These are phyloP conservation scores for Drosophila azteca DNA, from an alignment of 1,140 invertebrate species.

Conservation along the genomic window DNA sequence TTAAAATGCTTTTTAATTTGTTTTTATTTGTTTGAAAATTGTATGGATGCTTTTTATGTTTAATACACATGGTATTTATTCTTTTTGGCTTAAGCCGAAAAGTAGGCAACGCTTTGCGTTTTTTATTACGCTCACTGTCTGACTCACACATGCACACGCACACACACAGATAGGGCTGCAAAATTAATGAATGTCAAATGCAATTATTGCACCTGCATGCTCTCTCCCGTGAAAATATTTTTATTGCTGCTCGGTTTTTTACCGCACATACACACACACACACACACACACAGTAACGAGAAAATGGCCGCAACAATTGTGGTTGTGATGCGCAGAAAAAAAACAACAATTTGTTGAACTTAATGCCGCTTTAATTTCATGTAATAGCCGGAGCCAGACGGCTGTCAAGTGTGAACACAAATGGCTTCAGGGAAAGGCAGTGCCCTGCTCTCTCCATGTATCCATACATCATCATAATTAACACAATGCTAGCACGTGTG, in stretches of 20 bases:
- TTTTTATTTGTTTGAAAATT: too few species aligned
- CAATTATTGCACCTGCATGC: slow-evolving; percentile 77
- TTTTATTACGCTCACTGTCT: background rate
- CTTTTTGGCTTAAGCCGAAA: too few species aligned
- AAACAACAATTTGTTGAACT: slow-evolving; percentile 24
- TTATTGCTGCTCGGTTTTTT: slow-evolving; percentile 1
- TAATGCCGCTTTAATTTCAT: slow-evolving; percentile 32
- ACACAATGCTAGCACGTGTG: slow-evolving; percentile 20
- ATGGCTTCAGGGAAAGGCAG: slow-evolving; percentile 6
- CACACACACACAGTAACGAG: too few species aligned
- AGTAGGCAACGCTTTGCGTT: too few species aligned
- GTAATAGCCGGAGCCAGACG: slow-evolving; percentile 16
- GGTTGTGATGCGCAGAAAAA: slow-evolving; percentile 20
- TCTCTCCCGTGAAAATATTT: slow-evolving; percentile 16
- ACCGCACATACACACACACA: too few species aligned
- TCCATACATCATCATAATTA: slow-evolving; percentile 39
- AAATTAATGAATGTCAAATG: slow-evolving; percentile 78
- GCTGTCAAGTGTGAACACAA: slow-evolving; percentile 30
- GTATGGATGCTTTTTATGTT: too few species aligned
- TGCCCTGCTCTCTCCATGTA: background rate
- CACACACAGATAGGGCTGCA: slow-evolving; percentile 20
- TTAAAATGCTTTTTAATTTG: too few species aligned
- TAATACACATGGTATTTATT: too few species aligned
- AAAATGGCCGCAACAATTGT: slow-evolving; percentile 37
- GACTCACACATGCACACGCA: slow-evolving; percentile 7